Conservation (phyloP, 2,113 vertebrate genomes). For the Apodemus speciosus region DNA sequence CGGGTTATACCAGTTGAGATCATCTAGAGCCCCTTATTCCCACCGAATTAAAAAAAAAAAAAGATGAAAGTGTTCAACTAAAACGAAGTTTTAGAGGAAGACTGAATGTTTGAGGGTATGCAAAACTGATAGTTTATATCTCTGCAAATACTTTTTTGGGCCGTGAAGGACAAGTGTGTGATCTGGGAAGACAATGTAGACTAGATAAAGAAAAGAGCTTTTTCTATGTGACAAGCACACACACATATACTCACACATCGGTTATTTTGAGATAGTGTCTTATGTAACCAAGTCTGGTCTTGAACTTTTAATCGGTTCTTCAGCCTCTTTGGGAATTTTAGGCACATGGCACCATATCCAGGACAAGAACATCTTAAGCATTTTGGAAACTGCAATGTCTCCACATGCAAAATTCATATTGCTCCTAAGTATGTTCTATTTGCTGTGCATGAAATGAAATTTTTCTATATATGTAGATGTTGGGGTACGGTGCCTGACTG, state of each 20-base stretch:
- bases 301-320: neutral
- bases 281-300: neutral
- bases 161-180: neutral
- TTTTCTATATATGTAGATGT: neutral
- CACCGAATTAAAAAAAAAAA: conserved; percentile 9
- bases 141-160: neutral
- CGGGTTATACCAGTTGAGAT: neutral
- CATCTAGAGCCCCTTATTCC: neutral
- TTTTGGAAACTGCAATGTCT: neutral
- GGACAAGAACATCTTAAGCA: neutral
- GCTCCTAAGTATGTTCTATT: neutral
- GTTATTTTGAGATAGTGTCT: neutral
- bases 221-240: neutral
- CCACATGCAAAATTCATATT: neutral
- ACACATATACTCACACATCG: neutral
- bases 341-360: neutral
- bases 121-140: neutral
- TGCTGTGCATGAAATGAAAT: neutral
- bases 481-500: too few relatives aligned
- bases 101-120: neutral
- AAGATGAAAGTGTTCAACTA: neutral
- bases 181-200: neutral
- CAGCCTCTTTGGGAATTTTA: neutral
- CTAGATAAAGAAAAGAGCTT: neutral
- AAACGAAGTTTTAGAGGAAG: conserved; percentile 2